Base-by-base conservation (phyloP, 2,113 vertebrate species). In the Trachemys scripta region DNA sequence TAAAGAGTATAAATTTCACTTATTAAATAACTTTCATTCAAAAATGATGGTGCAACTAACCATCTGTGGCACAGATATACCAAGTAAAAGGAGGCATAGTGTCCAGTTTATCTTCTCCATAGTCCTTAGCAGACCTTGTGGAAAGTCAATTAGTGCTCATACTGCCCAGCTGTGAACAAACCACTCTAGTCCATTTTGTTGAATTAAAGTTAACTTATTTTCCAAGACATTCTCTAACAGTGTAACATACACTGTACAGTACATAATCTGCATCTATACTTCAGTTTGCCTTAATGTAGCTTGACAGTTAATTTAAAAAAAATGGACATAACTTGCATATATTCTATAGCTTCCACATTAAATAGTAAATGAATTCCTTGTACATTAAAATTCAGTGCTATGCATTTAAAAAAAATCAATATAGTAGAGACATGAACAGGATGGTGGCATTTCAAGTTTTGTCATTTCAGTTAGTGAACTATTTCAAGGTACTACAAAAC, bases 391-490 rank as follows among this genome's bases (percentile, higher is more conserved):
- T 5, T 45, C 38, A 47, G 42, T 76, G 22, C 20, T 45, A 47
- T 76, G 10, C 42, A 6, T 76, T 45, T 76, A 6, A 45, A 14
- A 45, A 75, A 72, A 27, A 45, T 76, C 38, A 14, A 7, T 27
- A 45, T 27, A 45, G 22, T 42, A 75, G 20, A 76, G 6, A 45
- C 12, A 13, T 10, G 95, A 45, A 47, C 78, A 95, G 69, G 31
- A 38, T 53, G 75, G 19, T 59, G 31, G 79, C 87, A 83, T 22
- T 89, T 94, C 79, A 93, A 89, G 54, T 93, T 95, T 89, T 49
- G 47, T 42, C 11, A 75, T 90, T 80, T 53, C 11, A 85, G 92
- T 93, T 92, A 95, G 85, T 90, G 2, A 94, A 90, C 42, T 87
- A 83, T 87, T 96, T 92, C 54, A 54, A 88, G 84, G 51, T 83